Evolutionary conservation across 2,113 vertebrate genomes (phyloP).

Genomic region (Saccopteryx bilineata): DNA sequence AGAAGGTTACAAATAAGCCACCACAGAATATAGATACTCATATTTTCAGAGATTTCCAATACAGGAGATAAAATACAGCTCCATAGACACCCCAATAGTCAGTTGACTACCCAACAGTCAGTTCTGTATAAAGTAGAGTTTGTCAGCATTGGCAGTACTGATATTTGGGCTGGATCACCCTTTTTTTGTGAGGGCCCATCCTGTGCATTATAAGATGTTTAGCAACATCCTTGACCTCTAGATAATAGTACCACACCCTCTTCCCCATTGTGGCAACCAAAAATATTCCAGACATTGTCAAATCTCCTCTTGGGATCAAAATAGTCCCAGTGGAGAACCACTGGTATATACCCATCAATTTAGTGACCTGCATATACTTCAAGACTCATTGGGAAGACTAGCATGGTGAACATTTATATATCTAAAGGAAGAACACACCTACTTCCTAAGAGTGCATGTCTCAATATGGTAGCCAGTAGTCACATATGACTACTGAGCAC

Average conservation of each 20-base stretch:
- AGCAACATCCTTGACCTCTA: background rate
- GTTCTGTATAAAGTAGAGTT: background rate
- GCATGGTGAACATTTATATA: background rate
- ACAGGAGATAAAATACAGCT: background rate
- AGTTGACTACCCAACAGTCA: background rate
- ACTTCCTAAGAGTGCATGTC: background rate
- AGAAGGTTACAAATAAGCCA: background rate
- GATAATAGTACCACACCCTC: background rate
- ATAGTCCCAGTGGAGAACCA: background rate
- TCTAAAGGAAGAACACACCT: background rate
- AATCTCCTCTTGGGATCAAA: background rate
- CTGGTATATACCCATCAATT: background rate
- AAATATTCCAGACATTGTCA: background rate
- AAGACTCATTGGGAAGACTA: background rate
- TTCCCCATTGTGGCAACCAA: background rate
- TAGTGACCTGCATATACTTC: background rate
- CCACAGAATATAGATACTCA: background rate
- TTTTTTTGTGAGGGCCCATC: background rate
- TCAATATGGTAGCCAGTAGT: background rate
- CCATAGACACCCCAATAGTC: background rate
- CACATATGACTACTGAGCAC: background rate
- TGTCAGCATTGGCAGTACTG: background rate
- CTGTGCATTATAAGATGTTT: too few species aligned
- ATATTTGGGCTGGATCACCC: background rate
- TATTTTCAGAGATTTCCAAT: conserved; percentile 7